A percentile compares a stretch with the other conserved stretches of the same genome.
phyloP scores from a whole-genome alignment of 2,888 invertebrate species.

The Rhagonycha fulva region DNA sequence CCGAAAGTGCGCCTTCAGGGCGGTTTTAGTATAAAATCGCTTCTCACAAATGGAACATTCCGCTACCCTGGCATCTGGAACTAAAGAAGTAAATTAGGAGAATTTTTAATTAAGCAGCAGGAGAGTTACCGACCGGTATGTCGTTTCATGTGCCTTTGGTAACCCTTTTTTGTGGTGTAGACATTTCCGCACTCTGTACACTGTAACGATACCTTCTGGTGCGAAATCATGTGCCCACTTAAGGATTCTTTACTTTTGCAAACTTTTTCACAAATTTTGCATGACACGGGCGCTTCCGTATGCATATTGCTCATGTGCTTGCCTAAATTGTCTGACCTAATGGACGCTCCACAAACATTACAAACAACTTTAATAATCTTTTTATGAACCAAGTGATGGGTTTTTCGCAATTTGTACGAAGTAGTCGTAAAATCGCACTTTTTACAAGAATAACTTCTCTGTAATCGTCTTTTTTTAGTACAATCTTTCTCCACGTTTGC shows the following conservation, averaged over 20 bases:
- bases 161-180: neutral
- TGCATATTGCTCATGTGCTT: neutral
- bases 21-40: neutral
- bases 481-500: neutral
- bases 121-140: neutral
- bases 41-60: conserved; percentile 3
- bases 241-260: neutral
- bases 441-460: neutral
- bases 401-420: neutral
- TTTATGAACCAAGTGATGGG: neutral
- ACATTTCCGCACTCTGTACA: neutral
- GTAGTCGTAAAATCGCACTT: neutral
- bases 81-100: neutral
- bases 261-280: neutral
- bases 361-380: neutral
- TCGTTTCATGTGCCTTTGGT: neutral
- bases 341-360: neutral
- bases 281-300: neutral
- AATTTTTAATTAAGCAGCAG: neutral
- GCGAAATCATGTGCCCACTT: neutral
- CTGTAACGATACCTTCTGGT: neutral
- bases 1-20: neutral
- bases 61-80: neutral
- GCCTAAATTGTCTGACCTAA: neutral
- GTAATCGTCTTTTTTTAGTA: neutral